Conservation (phyloP, 2,888 invertebrate genomes). For the Cataglyphis cursor region DNA sequence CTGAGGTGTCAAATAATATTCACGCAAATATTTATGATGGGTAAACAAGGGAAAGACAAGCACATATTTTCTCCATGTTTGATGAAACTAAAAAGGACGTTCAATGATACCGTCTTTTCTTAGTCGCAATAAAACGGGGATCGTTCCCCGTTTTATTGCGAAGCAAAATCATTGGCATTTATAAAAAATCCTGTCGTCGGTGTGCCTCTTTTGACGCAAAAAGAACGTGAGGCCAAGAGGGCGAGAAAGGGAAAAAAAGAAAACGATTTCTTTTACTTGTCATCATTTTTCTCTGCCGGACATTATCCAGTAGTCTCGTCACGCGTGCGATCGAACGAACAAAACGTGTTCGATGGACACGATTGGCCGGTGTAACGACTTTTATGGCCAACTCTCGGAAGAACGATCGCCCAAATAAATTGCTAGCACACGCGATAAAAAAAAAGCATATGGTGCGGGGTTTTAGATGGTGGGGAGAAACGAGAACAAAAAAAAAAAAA, state of each 20-base stretch:
- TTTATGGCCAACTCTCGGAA: conserved; percentile 73
- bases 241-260: not conserved
- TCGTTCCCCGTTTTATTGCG: too few relatives aligned
- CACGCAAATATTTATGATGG: not conserved
- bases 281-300: conserved; percentile 25
- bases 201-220: not conserved
- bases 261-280: conserved; percentile 32
- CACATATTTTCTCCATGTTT: not conserved
- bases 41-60: not conserved
- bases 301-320: conserved; percentile 46
- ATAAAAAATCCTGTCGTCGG: conserved; percentile 29
- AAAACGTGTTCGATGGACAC: conserved; percentile 63
- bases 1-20: not conserved
- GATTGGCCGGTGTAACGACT: conserved; percentile 66
- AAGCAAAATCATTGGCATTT: conserved; percentile 24
- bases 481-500: not conserved
- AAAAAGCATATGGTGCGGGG: conserved; percentile 54
- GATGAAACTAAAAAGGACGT: conserved; percentile 17
- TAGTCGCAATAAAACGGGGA: conserved; percentile 26
- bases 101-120: conserved; percentile 18
- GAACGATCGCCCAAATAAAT: conserved; percentile 75
- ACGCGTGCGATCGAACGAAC: conserved; percentile 51
- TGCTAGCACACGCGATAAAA: conserved; percentile 65
- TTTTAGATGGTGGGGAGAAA: not conserved
- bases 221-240: not conserved